These are phyloP conservation scores for Drosophila carrolli DNA, from an alignment of 1,140 invertebrate species.

Conservation along the genomic window DNA sequence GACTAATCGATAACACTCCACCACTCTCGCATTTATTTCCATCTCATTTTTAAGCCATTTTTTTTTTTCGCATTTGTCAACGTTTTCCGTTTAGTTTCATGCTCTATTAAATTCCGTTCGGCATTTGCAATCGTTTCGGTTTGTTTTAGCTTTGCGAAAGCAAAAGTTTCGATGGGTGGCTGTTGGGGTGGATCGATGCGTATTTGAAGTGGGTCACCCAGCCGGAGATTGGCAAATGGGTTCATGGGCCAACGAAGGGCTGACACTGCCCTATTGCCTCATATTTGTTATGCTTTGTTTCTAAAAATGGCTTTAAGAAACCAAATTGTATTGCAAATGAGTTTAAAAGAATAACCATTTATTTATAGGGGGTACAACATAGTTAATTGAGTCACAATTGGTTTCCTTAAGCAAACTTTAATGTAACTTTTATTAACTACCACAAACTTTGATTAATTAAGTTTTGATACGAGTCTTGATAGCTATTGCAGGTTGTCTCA, in stretches of 20 bases:
- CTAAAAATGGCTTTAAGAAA: background rate
- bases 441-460: background rate
- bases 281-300: background rate
- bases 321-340: no score
- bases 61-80: conserved; percentile 43
- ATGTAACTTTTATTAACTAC: no score
- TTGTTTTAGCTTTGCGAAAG: conserved; percentile 40
- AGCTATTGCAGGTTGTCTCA: no score
- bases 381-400: no score
- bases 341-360: no score
- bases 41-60: conserved; percentile 14
- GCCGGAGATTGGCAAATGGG: conserved; percentile 9
- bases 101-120: conserved; percentile 71
- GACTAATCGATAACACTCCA: conserved; percentile 74
- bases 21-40: conserved; percentile 40
- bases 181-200: conserved; percentile 26
- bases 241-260: conserved; percentile 8
- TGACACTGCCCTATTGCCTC: background rate
- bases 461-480: conserved; percentile 2
- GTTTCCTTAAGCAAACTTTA: no score
- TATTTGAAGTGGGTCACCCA: conserved; percentile 10
- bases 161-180: conserved; percentile 24
- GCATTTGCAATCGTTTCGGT: conserved; percentile 32
- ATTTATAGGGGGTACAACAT: no score
- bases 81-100: conserved; percentile 57